These are phyloP conservation scores for Anadara kagoshimensis DNA, from an alignment of 1,140 invertebrate species.

Conservation along the genomic window DNA sequence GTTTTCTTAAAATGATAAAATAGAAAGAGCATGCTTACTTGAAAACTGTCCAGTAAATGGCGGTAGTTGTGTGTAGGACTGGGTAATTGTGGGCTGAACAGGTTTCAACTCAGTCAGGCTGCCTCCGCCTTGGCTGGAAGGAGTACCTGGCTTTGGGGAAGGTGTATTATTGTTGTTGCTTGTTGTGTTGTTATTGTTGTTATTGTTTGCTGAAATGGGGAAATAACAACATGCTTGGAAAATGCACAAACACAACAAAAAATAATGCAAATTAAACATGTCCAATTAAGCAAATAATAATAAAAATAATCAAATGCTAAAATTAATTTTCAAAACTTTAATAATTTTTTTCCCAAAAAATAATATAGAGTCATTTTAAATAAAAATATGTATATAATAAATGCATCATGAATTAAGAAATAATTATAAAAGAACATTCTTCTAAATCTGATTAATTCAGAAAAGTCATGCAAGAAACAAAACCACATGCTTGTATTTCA, in stretches of 20 bases:
- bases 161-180: constrained; percentile 39
- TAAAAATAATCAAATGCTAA: too few species aligned
- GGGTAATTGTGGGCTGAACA: constrained; percentile 44
- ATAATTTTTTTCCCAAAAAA: too few species aligned
- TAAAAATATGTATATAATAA: too few species aligned
- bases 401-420: too few species aligned
- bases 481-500: too few species aligned
- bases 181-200: constrained; percentile 36
- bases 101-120: constrained; percentile 48
- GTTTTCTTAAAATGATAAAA: not conserved
- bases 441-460: too few species aligned
- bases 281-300: not conserved
- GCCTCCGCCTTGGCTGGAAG: constrained; percentile 35
- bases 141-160: constrained; percentile 36
- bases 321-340: too few species aligned
- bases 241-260: constrained; percentile 34
- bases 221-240: constrained; percentile 45
- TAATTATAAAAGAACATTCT: too few species aligned
- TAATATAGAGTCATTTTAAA: too few species aligned
- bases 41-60: constrained; percentile 45
- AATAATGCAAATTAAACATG: constrained; percentile 19
- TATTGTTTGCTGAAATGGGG: constrained; percentile 46
- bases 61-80: constrained; percentile 40
- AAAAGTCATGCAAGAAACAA: too few species aligned
- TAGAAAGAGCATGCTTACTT: constrained; percentile 41